Evolutionary conservation across 2,113 vertebrate genomes (phyloP), one percentile per base, ranked within the genome.

Genomic region (Pseudonaja textilis): DNA sequence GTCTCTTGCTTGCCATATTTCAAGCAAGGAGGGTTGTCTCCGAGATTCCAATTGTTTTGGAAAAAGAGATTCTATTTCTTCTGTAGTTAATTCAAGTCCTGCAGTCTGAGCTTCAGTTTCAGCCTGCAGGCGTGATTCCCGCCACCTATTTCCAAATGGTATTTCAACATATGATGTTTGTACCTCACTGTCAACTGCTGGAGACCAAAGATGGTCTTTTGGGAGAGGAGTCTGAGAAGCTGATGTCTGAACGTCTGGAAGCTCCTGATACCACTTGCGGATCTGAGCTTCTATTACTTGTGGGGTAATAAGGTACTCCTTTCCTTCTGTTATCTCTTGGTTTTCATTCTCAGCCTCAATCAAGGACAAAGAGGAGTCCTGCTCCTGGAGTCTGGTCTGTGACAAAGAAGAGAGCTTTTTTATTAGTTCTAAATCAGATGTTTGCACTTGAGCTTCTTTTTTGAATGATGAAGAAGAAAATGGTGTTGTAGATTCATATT

Each of bases 91-190:
- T 14, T 86, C 25, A 14, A 4, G 7, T 7, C 16, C 64, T 45
- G 0, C 3, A 50, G 93, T 94, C 42, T 91, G 4, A 25, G 86
- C 45, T 7, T 0, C 0, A 29, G 45, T 0, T 0, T 89, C 94
- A 61, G 81, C 0, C 0, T 0, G 0, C 0, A 0, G 81, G 4
- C 0, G 0, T 2, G 87, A 90, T 8, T 29, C 89, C 29, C 55
- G 91, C 29, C 93, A n/a, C 23, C 54, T 55, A 0, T 0, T 74
- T 91, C 20, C n/a, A 0, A 0, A 0, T 0, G 0, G 3, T 47
- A 52, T 92, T 93, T 90, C 89, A 87, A 88, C 42, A 34, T 0
- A 0, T 5, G 86, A 0, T 1, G 34, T 90, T 5, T 93, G 59
- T 47, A 89, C 50, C 9, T 69, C 2, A 0, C 11, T 64, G 39